Conservation (phyloP, 2,797 vertebrate genomes). For the Sebastolobus alascanus region DNA sequence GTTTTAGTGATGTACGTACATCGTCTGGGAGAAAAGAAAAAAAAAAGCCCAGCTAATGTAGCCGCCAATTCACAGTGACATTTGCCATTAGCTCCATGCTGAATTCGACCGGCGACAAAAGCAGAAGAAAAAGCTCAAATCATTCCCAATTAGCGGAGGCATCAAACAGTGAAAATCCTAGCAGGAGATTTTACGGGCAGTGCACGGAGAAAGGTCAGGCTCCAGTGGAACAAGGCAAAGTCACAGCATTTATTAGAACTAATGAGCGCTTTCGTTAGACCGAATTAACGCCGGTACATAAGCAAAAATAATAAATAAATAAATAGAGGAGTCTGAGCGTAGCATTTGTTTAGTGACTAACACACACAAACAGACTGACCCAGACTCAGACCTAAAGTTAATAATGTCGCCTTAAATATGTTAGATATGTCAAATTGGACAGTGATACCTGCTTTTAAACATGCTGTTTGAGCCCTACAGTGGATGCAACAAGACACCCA, state of each 20-base stretch:
- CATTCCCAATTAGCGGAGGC: conserved; percentile 93
- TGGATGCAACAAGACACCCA: background rate
- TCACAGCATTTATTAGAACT: conserved; percentile 84
- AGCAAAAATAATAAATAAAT: conserved; percentile 50
- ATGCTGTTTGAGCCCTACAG: background rate
- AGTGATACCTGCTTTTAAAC: background rate
- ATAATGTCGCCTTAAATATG: conserved; percentile 40
- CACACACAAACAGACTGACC: conserved; percentile 7
- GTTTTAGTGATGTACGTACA: conserved; percentile 54
- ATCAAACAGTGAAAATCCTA: conserved; percentile 89
- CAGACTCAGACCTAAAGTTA: conserved; percentile 36
- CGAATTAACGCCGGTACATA: conserved; percentile 77
- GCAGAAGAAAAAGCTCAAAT: conserved; percentile 83
- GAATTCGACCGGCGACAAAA: conserved; percentile 83
- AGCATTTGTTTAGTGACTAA: conserved; percentile 52
- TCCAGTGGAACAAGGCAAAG: conserved; percentile 82
- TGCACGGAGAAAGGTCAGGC: conserved; percentile 92
- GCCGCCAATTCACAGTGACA: conserved; percentile 90
- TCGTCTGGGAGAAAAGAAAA: conserved; percentile 51
- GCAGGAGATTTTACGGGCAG: conserved; percentile 85
- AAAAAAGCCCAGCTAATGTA: conserved; percentile 77
- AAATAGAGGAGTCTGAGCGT: conserved; percentile 20
- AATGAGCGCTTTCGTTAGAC: conserved; percentile 89
- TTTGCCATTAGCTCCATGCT: conserved; percentile 90
- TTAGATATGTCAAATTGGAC: conserved; percentile 1